Conservation (phyloP, 2,113 vertebrate genomes). For the Tamias sibiricus region DNA sequence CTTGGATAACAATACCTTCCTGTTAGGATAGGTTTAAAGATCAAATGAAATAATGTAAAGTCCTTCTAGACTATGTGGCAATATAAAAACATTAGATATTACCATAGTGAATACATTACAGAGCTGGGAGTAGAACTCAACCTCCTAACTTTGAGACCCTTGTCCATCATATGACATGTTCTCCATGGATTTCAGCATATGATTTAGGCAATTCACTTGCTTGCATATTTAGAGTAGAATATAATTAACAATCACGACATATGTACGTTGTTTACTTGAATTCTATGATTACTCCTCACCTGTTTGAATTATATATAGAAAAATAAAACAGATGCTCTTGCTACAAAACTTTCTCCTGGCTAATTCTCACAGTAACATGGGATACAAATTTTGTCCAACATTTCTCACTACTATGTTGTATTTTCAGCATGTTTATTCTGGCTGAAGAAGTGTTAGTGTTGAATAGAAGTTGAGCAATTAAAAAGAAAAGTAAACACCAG, state of each 20-base stretch:
- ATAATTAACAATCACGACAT: slow-evolving; percentile 51
- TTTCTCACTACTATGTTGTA: slow-evolving; percentile 53
- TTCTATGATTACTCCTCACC: not conserved
- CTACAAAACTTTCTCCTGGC: slow-evolving; percentile 60
- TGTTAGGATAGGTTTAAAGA: not conserved
- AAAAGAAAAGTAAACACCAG: slow-evolving; percentile 66
- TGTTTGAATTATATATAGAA: slow-evolving; percentile 59
- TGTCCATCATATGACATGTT: not conserved
- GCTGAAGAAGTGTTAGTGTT: slow-evolving; percentile 43
- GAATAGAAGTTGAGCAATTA: slow-evolving; percentile 61
- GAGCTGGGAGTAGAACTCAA: not conserved
- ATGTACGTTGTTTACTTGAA: slow-evolving; percentile 51
- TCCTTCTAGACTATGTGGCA: not conserved
- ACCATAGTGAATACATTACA: slow-evolving; percentile 16
- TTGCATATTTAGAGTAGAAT: slow-evolving; percentile 31
- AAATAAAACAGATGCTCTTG: slow-evolving; percentile 58
- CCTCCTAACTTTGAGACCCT: not conserved
- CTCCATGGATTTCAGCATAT: not conserved
- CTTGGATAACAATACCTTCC: not conserved
- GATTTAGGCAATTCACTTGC: slow-evolving; percentile 18
- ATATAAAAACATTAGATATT: slow-evolving; percentile 16
- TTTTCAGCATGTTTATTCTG: slow-evolving; percentile 68
- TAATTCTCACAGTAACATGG: slow-evolving; percentile 36
- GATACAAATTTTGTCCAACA: slow-evolving; percentile 46
- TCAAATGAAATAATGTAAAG: not conserved